Percentiles rank a stretch among this genome's conserved stretches.
phyloP scores from a whole-genome alignment of 2,888 invertebrate species.

The Pseudococcus longispinus region DNA sequence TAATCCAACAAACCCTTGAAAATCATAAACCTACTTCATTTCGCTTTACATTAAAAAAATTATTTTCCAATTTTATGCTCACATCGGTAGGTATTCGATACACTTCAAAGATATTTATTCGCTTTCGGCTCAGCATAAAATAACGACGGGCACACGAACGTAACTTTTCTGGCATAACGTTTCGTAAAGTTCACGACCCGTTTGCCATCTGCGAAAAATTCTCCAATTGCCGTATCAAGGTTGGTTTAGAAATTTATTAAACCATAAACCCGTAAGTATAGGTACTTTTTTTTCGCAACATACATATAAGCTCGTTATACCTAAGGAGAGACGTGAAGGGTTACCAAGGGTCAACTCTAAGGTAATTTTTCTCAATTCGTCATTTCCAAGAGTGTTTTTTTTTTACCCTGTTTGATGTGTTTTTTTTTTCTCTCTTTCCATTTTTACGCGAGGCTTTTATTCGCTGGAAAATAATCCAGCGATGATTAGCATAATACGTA shows the following conservation, averaged over 20 bases:
- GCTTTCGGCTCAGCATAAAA: neutral
- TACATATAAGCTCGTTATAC: neutral
- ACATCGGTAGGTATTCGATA: neutral
- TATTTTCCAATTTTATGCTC: neutral
- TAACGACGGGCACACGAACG: neutral
- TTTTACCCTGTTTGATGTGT: neutral
- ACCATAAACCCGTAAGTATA: neutral
- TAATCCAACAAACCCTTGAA: no score
- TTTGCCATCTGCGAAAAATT: neutral
- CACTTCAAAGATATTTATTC: neutral
- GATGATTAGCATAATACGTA: neutral
- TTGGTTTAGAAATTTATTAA: neutral
- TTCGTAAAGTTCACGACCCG: neutral
- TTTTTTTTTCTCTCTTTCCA: neutral
- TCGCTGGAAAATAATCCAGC: neutral
- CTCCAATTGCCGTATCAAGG: neutral
- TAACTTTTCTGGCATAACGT: neutral
- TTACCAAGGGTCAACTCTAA: neutral
- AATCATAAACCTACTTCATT: neutral
- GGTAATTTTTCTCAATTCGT: neutral
- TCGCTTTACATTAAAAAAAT: neutral
- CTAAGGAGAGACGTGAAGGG: neutral
- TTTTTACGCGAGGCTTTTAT: neutral
- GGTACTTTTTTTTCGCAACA: neutral
- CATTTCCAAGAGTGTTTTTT: neutral